Base-by-base conservation (phyloP, 1,140 invertebrate genomes). In the Sycophaga agraensis region DNA sequence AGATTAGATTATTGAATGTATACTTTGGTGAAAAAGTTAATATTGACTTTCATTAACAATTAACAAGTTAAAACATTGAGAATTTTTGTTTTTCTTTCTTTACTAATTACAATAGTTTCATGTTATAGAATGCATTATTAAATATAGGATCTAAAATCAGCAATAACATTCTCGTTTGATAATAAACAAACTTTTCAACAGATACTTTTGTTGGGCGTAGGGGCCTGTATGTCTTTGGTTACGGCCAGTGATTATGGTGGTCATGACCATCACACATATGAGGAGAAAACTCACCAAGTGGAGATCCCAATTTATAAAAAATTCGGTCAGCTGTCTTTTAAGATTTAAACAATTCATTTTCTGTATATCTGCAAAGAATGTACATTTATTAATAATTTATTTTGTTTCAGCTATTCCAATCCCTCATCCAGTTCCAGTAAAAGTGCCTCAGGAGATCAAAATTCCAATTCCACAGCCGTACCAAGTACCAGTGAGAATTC, bases 381-480 rank as follows among this genome's bases (percentile, higher is more conserved):
- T 26, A 28, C 5, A 16, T 46, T 7, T 22, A 45, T 22, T 21
- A 14, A 11, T 50, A 14, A 22, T 17, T 17, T 31, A 17, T 40
- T 16, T 26, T 37, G 42, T 75, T 76, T 14, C 54, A 81, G 88
- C 88, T 0, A 86, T 91, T n/a, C 87, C 88, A 11, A 86, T 91
- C 51, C 89, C 89, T 0, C 87, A 91, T 70, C 88, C 89, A 0
- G 84, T 90, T 16, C 87, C 88, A 0, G 85, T 90, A 0, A 85
- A 87, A 42, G 87, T 90, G 17, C 87, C 88, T 12, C 88, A 91
- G 71, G 87, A 90, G 64, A 86, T 91, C 39, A 88, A 83, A 68
- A 83, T 90, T 49, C 87, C 89, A 42, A 86, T 90, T 17, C 89
- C 89, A 0, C 88, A 91, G 61, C 89, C 89, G 5, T 89, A 90